phyloP scores from a whole-genome alignment of 2,888 invertebrate genomes.

The Amphimallon solstitiale region DNA sequence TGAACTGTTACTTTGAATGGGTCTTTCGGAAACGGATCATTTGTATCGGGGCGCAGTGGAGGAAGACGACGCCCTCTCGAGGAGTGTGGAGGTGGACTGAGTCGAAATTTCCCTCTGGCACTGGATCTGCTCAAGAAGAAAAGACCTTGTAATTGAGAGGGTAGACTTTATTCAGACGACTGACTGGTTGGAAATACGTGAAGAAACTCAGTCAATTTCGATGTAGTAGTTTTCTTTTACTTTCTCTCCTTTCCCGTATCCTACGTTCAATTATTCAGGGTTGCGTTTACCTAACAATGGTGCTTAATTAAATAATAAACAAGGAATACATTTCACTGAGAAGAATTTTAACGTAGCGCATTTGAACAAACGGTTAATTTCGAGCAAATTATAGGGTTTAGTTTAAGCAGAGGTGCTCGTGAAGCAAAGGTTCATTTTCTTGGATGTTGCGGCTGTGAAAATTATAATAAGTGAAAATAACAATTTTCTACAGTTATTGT shows the following conservation, averaged over 20 bases:
- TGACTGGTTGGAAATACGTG: constrained; percentile 6
- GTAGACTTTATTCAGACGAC: constrained; percentile 7
- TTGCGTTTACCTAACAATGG: constrained; percentile 12
- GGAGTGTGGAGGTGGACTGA: neutral
- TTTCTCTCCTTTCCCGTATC: neutral
- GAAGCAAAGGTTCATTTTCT: too few relatives aligned
- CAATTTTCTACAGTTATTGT: too few relatives aligned
- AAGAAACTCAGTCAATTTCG: constrained; percentile 5
- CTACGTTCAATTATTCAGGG: constrained; percentile 14
- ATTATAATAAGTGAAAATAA: too few relatives aligned
- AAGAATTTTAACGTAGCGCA: neutral
- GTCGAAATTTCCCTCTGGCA: neutral
- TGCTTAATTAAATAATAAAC: constrained; percentile 20
- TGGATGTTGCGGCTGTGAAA: too few relatives aligned
- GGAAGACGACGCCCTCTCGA: neutral
- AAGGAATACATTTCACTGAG: constrained; percentile 2
- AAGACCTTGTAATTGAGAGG: constrained; percentile 14
- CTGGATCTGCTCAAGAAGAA: neutral
- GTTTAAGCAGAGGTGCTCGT: too few relatives aligned
- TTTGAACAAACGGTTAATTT: too few relatives aligned
- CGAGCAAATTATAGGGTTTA: too few relatives aligned
- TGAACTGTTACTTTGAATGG: constrained; percentile 17
- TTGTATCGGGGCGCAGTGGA: neutral
- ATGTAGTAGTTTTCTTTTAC: neutral
- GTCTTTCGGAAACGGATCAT: constrained; percentile 25